phyloP scores from a whole-genome alignment of 2,888 invertebrate species.

The Noctua comes region DNA sequence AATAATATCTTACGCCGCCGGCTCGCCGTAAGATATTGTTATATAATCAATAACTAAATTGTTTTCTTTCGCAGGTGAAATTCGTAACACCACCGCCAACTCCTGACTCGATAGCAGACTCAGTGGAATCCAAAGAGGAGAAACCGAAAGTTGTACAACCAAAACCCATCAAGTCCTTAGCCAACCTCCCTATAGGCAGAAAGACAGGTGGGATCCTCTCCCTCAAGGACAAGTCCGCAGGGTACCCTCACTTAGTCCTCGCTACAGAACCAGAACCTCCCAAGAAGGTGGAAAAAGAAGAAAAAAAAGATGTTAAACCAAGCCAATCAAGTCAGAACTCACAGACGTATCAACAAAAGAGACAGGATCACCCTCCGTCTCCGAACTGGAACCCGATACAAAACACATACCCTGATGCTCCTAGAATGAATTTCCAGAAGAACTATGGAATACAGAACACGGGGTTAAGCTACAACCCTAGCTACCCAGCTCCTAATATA shows the following conservation, averaged over 20 bases:
- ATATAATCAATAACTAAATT: not conserved
- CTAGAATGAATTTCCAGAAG: constrained; percentile 80
- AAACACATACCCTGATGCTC: constrained; percentile 71
- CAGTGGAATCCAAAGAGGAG: constrained; percentile 78
- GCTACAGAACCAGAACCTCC: constrained; percentile 82
- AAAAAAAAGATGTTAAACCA: constrained; percentile 79
- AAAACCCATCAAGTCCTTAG: constrained; percentile 84
- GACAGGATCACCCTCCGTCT: constrained; percentile 70
- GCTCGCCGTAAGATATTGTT: too few species aligned
- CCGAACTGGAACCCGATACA: constrained; percentile 72
- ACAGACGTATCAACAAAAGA: constrained; percentile 74
- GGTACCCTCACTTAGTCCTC: constrained; percentile 86
- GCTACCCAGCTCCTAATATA: constrained; percentile 69
- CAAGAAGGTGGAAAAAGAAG: constrained; percentile 81
- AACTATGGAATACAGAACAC: constrained; percentile 82
- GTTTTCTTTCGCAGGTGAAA: constrained; percentile 83
- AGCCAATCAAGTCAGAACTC: constrained; percentile 75
- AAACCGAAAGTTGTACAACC: constrained; percentile 84
- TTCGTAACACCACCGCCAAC: constrained; percentile 89
- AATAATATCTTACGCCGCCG: too few species aligned
- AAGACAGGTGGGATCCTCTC: constrained; percentile 89
- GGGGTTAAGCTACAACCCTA: constrained; percentile 79
- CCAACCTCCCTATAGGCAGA: constrained; percentile 83
- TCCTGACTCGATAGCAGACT: constrained; percentile 79
- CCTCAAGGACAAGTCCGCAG: constrained; percentile 88